Base-by-base conservation (phyloP, 2,113 vertebrate species). In the Erythrolamprus reginae region DNA sequence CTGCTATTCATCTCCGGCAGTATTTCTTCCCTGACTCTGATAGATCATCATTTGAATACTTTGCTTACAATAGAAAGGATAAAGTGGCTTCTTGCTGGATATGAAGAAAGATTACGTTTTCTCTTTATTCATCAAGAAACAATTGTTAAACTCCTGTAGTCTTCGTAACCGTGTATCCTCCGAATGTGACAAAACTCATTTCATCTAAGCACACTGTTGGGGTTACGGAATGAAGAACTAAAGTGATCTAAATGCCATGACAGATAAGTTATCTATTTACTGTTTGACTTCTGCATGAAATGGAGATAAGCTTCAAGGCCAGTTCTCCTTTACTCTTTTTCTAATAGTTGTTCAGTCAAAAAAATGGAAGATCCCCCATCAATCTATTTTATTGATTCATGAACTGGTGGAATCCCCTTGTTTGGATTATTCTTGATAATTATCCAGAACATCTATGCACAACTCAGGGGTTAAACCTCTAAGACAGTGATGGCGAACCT, bases 51-150 rank as follows among this genome's bases (percentile, higher is more conserved):
- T n/a, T 86, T 91, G 24, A 93, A 19, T 21, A 82, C 21, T 42
- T 48, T 83, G 10, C 53, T 88, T 91, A 93, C 24, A 85, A 15
- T 91, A 53, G 70, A 89, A 51, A 94, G 23, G 26, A 9, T 65
- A 23, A 89, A 61, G 2, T 82, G 58, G 17, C 77, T 55, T 17
- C 42, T 58, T 88, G 42, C 90, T 86, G 87, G 0, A 0, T n/a
- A 19, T 10, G 38, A 38, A 42, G 90, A n/a, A 50, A 50, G 45
- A 89, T 82, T 38, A 86, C 90, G 23, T 50, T 92, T 52, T 21
- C 92, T 38, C 21, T 56, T 89, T 88, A 8, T 77, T 61, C 45
- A 85, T 88, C 61, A 93, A 61, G 33, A 77, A 26, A 5, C 48
- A 47, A 10, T n/a, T 17, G 17, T 38, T 77, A 77, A 77, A 38